Evolutionary conservation across 1,140 invertebrate genomes (phyloP).

Genomic region (Pseudomyrmex pallidus): DNA sequence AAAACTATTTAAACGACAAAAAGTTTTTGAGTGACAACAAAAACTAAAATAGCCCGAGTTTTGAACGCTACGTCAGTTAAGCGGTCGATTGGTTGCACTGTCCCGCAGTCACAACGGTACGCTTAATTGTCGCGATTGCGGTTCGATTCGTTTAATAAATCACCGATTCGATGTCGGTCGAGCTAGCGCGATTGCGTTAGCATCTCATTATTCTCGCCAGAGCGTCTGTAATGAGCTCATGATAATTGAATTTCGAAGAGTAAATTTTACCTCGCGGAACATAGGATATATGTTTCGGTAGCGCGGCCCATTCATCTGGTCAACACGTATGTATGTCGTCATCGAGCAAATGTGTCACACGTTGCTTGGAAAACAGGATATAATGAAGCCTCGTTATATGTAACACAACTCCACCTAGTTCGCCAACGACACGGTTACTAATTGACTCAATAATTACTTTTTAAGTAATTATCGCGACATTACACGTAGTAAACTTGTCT

Average conservation of each 20-base stretch:
- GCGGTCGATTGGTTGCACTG: constrained; percentile 37
- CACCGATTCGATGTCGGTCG: not conserved
- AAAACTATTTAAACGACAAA: not conserved
- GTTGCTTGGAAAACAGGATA: constrained; percentile 22
- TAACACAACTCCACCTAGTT: not conserved
- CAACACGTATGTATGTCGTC: constrained; percentile 53
- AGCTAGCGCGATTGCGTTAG: constrained; percentile 62
- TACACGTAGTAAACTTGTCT: constrained; percentile 16
- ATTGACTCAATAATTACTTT: constrained; percentile 46
- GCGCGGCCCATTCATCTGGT: constrained; percentile 56
- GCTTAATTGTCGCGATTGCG: constrained; percentile 55
- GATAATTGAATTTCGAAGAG: constrained; percentile 58
- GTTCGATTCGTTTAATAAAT: constrained; percentile 67
- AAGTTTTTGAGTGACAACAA: constrained; percentile 37
- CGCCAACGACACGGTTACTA: constrained; percentile 1
- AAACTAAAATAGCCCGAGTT: constrained; percentile 18
- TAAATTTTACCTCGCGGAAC: constrained; percentile 54
- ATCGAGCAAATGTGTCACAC: constrained; percentile 59
- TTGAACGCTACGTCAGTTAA: constrained; percentile 14
- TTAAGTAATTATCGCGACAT: constrained; percentile 1
- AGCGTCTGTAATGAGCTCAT: constrained; percentile 37
- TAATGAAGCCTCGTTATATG: constrained; percentile 55
- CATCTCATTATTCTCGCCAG: constrained; percentile 44
- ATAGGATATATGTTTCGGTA: not conserved
- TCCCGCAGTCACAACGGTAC: not conserved